Conservation (phyloP, 2,888 invertebrate species). For the Poecilobothrus nobilitatus region DNA sequence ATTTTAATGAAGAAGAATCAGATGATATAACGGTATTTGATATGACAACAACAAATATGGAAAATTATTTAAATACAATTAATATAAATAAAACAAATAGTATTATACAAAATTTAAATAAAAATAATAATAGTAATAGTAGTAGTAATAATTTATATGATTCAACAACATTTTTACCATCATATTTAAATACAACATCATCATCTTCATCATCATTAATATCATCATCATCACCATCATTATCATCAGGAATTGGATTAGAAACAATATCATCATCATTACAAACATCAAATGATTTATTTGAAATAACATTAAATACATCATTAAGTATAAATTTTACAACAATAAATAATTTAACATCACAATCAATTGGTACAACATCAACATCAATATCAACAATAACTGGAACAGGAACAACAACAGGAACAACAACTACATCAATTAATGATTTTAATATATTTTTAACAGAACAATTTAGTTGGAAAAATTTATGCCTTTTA, state of each 20-base stretch:
- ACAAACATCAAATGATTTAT: neutral
- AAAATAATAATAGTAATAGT: neutral
- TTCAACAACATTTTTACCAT: neutral
- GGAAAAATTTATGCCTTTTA: constrained; percentile 53
- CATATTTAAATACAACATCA: neutral
- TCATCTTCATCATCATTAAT: neutral
- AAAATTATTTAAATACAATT: neutral
- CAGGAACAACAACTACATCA: constrained; percentile 13
- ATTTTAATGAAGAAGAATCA: neutral
- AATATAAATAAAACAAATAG: neutral
- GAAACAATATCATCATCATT: neutral
- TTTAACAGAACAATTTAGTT: constrained; percentile 34
- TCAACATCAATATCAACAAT: constrained; percentile 2
- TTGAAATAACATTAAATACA: neutral
- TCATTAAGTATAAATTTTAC: neutral
- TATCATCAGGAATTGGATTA: neutral
- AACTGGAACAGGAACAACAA: constrained; percentile 15
- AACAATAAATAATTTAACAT: neutral
- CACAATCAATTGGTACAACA: constrained; percentile 1
- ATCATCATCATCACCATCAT: neutral
- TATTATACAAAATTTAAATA: neutral
- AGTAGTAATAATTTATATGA: neutral
- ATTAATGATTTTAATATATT: constrained; percentile 21
- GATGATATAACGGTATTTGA: neutral
- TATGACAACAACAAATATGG: neutral